Evolutionary conservation across 1,140 invertebrate species (phyloP).

Genomic region (Heliothis subflexa): DNA sequence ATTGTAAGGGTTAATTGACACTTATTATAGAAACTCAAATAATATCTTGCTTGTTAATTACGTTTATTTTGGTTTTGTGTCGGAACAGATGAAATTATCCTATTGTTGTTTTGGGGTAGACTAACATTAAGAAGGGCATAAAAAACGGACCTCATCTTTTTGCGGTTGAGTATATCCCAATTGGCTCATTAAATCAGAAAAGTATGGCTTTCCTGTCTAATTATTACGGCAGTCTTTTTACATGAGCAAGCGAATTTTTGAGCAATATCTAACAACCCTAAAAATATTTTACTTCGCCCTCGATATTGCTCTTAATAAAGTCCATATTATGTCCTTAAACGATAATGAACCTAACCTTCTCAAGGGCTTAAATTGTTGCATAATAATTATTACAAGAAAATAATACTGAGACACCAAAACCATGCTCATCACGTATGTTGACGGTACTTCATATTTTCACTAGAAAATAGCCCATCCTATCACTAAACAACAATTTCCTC

Average conservation of each 20-base stretch:
- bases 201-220: background rate
- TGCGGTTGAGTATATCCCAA: background rate
- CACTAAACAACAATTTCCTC: too few species aligned
- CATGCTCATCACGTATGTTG: too few species aligned
- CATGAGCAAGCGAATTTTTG: background rate
- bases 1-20: slow-evolving; percentile 57
- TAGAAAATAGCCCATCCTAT: too few species aligned
- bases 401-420: too few species aligned
- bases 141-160: background rate
- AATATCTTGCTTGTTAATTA: slow-evolving; percentile 36
- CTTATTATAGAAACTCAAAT: slow-evolving; percentile 43
- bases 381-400: too few species aligned
- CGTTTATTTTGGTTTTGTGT: slow-evolving; percentile 17
- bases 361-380: too few species aligned
- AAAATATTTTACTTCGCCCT: too few species aligned
- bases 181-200: slow-evolving; percentile 8
- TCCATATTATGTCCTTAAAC: background rate
- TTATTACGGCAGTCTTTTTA: background rate
- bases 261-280: too few species aligned
- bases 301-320: too few species aligned
- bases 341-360: background rate
- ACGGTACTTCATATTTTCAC: too few species aligned
- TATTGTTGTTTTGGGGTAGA: background rate
- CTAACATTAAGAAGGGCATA: slow-evolving; percentile 3
- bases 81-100: background rate